Conservation (phyloP, 1,140 invertebrate species). For the Drosophila baimaii region DNA sequence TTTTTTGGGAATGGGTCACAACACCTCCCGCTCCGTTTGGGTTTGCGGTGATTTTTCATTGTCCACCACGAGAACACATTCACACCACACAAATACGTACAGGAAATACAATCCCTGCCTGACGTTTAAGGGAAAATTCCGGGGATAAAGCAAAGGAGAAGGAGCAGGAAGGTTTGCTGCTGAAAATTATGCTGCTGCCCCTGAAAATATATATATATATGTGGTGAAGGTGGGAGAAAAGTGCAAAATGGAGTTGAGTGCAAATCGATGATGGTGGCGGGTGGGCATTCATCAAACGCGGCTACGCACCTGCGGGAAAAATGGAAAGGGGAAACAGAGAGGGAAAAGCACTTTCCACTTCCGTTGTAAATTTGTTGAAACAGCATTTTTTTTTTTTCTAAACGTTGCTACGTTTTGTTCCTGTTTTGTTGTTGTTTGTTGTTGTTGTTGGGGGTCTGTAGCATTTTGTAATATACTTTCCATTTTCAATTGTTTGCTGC, state of each 20-base stretch:
- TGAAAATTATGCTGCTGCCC: slow-evolving; percentile 76
- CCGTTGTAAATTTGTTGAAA: slow-evolving; percentile 82
- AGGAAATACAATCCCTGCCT: slow-evolving; percentile 76
- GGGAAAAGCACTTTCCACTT: slow-evolving; percentile 75
- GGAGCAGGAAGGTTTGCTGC: slow-evolving; percentile 3
- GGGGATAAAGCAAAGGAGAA: neutral
- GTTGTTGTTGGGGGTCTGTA: slow-evolving; percentile 61
- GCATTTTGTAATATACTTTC: slow-evolving; percentile 79
- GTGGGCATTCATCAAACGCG: slow-evolving; percentile 70
- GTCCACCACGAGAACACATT: slow-evolving; percentile 64
- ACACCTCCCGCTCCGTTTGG: slow-evolving; percentile 5
- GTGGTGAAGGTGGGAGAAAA: slow-evolving; percentile 63
- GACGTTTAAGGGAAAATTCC: slow-evolving; percentile 25
- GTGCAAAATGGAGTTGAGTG: slow-evolving; percentile 80
- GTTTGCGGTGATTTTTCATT: slow-evolving; percentile 80
- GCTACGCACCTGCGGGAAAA: slow-evolving; percentile 30
- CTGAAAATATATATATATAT: too few species aligned
- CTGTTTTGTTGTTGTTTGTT: slow-evolving; percentile 36
- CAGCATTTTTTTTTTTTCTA: slow-evolving; percentile 82
- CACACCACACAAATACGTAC: slow-evolving; percentile 58
- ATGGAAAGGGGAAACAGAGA: slow-evolving; percentile 21
- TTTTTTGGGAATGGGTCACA: neutral
- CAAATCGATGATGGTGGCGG: slow-evolving; percentile 76
- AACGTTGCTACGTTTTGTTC: slow-evolving; percentile 56
- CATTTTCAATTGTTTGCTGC: slow-evolving; percentile 61